Conservation (phyloP, 2,113 vertebrate species). For the Chloropsis hardwickii region DNA sequence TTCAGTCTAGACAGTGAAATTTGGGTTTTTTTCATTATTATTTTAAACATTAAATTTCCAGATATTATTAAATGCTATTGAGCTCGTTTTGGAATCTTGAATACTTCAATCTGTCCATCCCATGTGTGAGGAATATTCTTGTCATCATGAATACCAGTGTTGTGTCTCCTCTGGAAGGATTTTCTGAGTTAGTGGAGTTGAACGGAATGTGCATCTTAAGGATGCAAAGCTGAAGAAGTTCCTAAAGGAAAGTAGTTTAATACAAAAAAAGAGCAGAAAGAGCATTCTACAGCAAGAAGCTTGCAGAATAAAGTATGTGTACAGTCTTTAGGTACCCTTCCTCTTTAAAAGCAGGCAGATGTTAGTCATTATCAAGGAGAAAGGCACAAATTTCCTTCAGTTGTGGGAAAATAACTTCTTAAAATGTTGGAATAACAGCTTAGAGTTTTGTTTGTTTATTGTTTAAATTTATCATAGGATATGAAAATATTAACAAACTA, state of each 20-base stretch:
- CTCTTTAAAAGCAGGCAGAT: not conserved
- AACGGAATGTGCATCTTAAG: not conserved
- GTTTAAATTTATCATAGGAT: not conserved
- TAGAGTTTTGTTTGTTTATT: not conserved
- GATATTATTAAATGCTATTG: not conserved
- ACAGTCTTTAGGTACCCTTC: not conserved
- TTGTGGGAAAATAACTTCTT: not conserved
- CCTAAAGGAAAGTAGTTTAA: not conserved
- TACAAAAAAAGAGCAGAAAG: not conserved
- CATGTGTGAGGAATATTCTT: not conserved
- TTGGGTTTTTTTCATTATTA: not conserved
- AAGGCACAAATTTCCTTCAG: not conserved
- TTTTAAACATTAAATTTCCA: not conserved
- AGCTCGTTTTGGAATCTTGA: not conserved
- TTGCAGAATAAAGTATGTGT: not conserved
- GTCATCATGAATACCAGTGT: not conserved
- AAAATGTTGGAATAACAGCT: not conserved
- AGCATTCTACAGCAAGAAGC: not conserved
- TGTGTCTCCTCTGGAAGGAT: not conserved
- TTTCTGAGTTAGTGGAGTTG: not conserved
- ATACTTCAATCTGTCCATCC: not conserved
- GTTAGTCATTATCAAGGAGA: not conserved
- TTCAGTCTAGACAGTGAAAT: conserved; percentile 6
- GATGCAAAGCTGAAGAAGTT: not conserved
- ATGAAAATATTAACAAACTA: not conserved